Percentiles rank a stretch among this genome's conserved stretches.
Evolutionary conservation across 1,140 invertebrate genomes (phyloP).

Genomic region (Neodiprion lecontei): DNA sequence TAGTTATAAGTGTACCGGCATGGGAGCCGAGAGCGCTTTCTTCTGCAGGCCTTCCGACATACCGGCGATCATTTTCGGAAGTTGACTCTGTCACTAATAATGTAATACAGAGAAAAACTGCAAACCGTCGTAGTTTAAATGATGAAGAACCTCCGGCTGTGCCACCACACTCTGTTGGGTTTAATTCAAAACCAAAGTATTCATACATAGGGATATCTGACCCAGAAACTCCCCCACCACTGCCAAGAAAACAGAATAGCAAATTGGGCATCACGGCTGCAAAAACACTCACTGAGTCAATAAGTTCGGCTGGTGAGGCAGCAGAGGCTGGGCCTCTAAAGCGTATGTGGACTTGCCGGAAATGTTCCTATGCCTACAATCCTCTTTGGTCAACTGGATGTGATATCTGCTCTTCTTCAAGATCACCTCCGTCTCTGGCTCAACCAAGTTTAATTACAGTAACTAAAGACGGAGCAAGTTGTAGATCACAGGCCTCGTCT

Average conservation of each 20-base stretch:
- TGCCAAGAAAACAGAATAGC: constrained; percentile 56
- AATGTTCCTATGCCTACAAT: constrained; percentile 89
- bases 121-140: constrained; percentile 65
- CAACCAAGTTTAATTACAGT: constrained; percentile 74
- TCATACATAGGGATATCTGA: constrained; percentile 68
- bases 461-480: constrained; percentile 63
- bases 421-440: constrained; percentile 69
- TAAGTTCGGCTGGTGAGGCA: constrained; percentile 48
- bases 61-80: constrained; percentile 71
- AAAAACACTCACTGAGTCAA: constrained; percentile 55
- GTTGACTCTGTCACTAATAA: constrained; percentile 51
- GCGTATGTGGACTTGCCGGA: constrained; percentile 85
- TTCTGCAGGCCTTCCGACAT: constrained; percentile 64
- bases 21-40: constrained; percentile 60
- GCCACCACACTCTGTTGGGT: constrained; percentile 57
- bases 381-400: constrained; percentile 78
- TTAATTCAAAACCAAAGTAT: constrained; percentile 60
- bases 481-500: constrained; percentile 46
- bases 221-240: constrained; percentile 58
- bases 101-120: constrained; percentile 52
- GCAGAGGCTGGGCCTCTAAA: constrained; percentile 55
- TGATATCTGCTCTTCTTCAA: constrained; percentile 77
- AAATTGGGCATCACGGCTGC: constrained; percentile 45
- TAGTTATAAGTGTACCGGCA: constrained; percentile 63
- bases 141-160: constrained; percentile 66